A percentile compares a stretch with the other conserved stretches of the same genome.
Evolutionary conservation across 2,888 invertebrate genomes (phyloP).

Genomic region (Odontocolon sp.): DNA sequence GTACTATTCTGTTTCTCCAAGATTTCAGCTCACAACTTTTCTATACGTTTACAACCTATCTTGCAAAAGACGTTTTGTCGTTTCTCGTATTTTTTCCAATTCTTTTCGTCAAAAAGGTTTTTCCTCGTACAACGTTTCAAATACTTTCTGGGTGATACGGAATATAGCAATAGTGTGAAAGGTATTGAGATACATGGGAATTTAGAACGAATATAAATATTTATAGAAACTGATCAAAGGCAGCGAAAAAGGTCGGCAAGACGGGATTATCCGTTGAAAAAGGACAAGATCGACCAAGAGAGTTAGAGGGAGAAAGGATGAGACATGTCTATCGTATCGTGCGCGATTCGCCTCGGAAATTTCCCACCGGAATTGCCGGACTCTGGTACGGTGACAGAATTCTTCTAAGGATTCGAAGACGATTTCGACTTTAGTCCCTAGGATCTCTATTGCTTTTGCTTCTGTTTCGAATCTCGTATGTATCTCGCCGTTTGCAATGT

Average conservation of each 20-base stretch:
- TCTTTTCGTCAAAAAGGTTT: conserved; percentile 51
- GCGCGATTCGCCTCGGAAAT: conserved; percentile 49
- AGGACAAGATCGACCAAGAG: conserved; percentile 13
- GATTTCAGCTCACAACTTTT: conserved; percentile 7
- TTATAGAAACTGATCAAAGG: conserved; percentile 60
- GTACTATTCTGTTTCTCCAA: conserved; percentile 8
- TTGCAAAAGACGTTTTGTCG: not conserved
- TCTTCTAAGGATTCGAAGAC: conserved; percentile 25
- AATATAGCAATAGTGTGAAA: conserved; percentile 23
- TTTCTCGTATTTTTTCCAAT: conserved; percentile 3
- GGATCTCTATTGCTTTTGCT: conserved; percentile 17
- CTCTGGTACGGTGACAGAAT: conserved; percentile 40
- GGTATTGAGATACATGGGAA: conserved; percentile 18
- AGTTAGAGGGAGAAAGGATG: conserved; percentile 14
- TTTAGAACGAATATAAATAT: conserved; percentile 61
- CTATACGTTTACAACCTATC: conserved; percentile 5
- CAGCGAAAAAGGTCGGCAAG: conserved; percentile 43
- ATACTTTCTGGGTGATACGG: not conserved
- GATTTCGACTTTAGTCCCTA: not conserved
- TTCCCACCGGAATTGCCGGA: conserved; percentile 57
- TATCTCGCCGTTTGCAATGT: too few species aligned
- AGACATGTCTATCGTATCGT: conserved; percentile 33
- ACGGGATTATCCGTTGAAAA: conserved; percentile 48
- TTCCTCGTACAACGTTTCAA: too few species aligned
- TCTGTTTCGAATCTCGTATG: not conserved